Percentiles rank a stretch among this genome's conserved stretches.
These are phyloP conservation scores for Lasioglossum baleicum DNA, from an alignment of 1,140 invertebrate genomes.

Conservation along the genomic window DNA sequence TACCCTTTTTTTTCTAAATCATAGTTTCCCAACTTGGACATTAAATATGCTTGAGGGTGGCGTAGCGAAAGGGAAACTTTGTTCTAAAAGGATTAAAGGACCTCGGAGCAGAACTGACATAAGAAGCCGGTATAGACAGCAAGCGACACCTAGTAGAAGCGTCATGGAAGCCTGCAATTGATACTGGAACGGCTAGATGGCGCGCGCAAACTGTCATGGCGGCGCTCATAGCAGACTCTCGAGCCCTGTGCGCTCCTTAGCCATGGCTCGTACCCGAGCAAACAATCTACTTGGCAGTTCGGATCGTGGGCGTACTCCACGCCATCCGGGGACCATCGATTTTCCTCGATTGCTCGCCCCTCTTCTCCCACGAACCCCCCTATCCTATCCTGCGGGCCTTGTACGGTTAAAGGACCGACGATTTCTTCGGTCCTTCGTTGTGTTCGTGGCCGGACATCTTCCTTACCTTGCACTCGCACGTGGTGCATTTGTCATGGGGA, in stretches of 20 bases:
- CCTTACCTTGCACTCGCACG: conserved; percentile 89
- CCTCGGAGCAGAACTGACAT: too few relatives aligned
- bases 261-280: too few relatives aligned
- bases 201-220: not conserved
- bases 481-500: conserved; percentile 85
- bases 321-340: conserved; percentile 7
- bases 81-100: not conserved
- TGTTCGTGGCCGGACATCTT: conserved; percentile 48
- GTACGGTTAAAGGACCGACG: conserved; percentile 39
- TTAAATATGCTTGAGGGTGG: too few relatives aligned
- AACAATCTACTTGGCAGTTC: too few relatives aligned
- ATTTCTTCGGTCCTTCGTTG: conserved; percentile 42
- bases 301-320: too few relatives aligned
- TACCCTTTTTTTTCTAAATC: too few relatives aligned
- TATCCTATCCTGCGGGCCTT: conserved; percentile 51
- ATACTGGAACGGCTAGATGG: not conserved
- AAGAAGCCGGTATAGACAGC: not conserved
- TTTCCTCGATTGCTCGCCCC: conserved; percentile 9
- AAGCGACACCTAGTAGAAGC: not conserved
- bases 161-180: not conserved
- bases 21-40: too few relatives aligned
- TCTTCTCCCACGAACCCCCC: conserved; percentile 39
- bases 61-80: too few relatives aligned
- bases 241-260: too few relatives aligned
- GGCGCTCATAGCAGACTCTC: not conserved